Conservation (phyloP, 2,797 vertebrate genomes). For the Muscicapa striata region DNA sequence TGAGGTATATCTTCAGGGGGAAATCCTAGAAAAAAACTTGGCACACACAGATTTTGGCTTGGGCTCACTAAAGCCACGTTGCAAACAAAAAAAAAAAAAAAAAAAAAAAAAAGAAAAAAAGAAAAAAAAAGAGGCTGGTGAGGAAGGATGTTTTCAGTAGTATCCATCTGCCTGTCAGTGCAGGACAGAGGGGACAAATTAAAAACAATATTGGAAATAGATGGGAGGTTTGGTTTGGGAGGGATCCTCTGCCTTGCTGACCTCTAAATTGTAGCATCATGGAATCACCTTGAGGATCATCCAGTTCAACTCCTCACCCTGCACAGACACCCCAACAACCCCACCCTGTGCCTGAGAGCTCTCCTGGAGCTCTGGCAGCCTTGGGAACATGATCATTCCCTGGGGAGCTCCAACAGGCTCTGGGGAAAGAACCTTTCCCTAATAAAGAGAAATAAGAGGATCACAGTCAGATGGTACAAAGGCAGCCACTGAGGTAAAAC, state of each 20-base stretch:
- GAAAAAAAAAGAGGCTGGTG: neutral
- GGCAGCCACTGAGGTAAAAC: neutral
- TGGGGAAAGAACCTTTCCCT: neutral
- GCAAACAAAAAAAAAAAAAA: neutral
- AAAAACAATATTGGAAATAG: neutral
- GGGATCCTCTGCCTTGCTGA: neutral
- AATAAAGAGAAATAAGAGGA: neutral
- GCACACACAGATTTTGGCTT: neutral
- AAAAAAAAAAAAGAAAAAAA: neutral
- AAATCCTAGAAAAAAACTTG: conserved; percentile 64
- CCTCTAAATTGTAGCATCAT: neutral
- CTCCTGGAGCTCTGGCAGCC: neutral
- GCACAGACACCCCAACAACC: neutral
- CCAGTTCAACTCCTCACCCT: neutral
- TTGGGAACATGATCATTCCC: neutral
- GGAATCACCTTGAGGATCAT: neutral
- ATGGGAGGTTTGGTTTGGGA: neutral
- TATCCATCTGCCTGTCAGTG: neutral
- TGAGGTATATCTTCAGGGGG: conserved; percentile 20
- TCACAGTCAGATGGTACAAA: neutral
- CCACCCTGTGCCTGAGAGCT: neutral
- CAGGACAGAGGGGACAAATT: neutral
- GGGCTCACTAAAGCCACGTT: neutral
- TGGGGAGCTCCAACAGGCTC: neutral
- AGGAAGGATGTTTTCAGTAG: neutral